Evolutionary conservation across 2,888 invertebrate genomes (phyloP).

Genomic region (Syrista parreyssii): DNA sequence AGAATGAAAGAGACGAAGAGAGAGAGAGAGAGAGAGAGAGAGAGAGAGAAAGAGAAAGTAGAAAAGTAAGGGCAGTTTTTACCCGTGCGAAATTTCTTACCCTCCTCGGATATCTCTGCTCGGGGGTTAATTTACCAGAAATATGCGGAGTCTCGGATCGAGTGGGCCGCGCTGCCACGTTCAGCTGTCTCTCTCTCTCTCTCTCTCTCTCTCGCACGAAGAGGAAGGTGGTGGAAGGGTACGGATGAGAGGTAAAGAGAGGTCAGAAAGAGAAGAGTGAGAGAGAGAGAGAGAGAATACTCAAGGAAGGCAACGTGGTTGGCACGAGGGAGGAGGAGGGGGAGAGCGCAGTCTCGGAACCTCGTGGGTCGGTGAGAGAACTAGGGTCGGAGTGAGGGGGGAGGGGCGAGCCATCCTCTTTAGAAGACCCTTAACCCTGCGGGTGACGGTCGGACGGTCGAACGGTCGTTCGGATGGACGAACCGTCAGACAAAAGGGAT

Average conservation of each 20-base stretch:
- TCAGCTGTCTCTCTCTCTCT: slow-evolving; percentile 4
- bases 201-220: neutral
- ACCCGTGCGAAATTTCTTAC: slow-evolving; percentile 12
- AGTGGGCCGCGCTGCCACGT: slow-evolving; percentile 13
- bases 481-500: slow-evolving; percentile 55
- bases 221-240: slow-evolving; percentile 10
- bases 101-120: slow-evolving; percentile 14
- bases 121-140: slow-evolving; percentile 41
- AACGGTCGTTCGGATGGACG: slow-evolving; percentile 40
- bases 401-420: slow-evolving; percentile 50
- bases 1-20: slow-evolving; percentile 13
- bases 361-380: neutral
- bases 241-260: neutral
- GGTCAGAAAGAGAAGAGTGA: neutral
- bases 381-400: slow-evolving; percentile 7
- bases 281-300: slow-evolving; percentile 9
- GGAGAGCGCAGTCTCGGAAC: neutral
- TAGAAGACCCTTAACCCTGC: slow-evolving; percentile 64
- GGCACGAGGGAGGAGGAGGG: slow-evolving; percentile 12
- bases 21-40: slow-evolving; percentile 9
- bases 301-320: slow-evolving; percentile 12
- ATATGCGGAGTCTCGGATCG: slow-evolving; percentile 35
- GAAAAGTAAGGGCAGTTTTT: slow-evolving; percentile 15
- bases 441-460: slow-evolving; percentile 60
- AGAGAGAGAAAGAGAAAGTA: slow-evolving; percentile 8